These are phyloP conservation scores for Larimichthys polyactis DNA, from an alignment of 2,113 vertebrate species.

Conservation along the genomic window DNA sequence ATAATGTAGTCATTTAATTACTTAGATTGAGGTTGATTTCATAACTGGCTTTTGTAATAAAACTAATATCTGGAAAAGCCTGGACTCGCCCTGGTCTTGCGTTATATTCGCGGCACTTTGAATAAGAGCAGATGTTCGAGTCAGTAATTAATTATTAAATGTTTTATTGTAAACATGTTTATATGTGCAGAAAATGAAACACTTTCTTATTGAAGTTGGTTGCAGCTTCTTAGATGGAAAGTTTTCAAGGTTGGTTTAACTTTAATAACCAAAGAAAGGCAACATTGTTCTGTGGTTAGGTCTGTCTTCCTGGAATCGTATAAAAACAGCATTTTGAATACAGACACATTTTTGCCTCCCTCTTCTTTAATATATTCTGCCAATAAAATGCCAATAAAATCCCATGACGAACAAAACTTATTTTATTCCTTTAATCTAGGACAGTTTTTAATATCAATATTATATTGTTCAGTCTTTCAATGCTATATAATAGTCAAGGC, in stretches of 20 bases:
- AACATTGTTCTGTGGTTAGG: constrained; percentile 42
- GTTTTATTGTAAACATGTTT: constrained; percentile 62
- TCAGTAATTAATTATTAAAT: constrained; percentile 43
- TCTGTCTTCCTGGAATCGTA: constrained; percentile 50
- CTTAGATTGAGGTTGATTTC: constrained; percentile 15
- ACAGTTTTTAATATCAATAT: constrained; percentile 12
- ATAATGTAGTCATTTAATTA: constrained; percentile 33
- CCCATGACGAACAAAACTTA: constrained; percentile 11
- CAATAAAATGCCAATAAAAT: constrained; percentile 45
- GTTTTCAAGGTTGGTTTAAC: constrained; percentile 44
- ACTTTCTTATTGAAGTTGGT: constrained; percentile 56
- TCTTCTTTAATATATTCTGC: constrained; percentile 31
- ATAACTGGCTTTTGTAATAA: constrained; percentile 45
- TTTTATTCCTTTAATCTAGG: constrained; percentile 21
- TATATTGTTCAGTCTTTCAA: background rate
- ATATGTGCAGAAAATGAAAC: constrained; percentile 76
- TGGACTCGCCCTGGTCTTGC: constrained; percentile 22
- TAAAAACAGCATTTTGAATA: constrained; percentile 39
- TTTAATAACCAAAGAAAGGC: constrained; percentile 57
- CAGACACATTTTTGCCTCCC: constrained; percentile 9
- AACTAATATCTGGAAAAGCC: constrained; percentile 46
- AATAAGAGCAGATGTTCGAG: constrained; percentile 64
- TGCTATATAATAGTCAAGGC: background rate
- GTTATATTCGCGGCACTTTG: constrained; percentile 46
- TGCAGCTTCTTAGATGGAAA: constrained; percentile 44